These are phyloP conservation scores for Amphimallon solstitiale DNA, from an alignment of 2,888 invertebrate species.

Conservation along the genomic window DNA sequence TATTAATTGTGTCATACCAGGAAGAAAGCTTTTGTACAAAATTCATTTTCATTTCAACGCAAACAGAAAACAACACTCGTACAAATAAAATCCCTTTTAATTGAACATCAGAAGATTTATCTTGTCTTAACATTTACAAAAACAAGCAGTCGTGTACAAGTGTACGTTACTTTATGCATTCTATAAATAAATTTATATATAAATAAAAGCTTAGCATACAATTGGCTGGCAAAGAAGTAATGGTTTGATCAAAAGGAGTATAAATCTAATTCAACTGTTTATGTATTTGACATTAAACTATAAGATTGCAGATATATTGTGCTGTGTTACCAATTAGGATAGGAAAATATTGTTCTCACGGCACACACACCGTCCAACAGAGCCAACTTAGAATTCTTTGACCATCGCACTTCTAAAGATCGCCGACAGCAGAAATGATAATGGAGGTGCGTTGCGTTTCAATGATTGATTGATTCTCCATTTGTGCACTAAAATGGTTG, in stretches of 20 bases:
- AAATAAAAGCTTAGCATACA: constrained; percentile 28
- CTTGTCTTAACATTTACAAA: too few relatives aligned
- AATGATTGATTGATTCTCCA: constrained; percentile 38
- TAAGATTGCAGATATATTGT: constrained; percentile 42
- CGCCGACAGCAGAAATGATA: constrained; percentile 41
- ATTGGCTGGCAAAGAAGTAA: constrained; percentile 37
- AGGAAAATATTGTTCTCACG: constrained; percentile 43
- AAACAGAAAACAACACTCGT: too few relatives aligned
- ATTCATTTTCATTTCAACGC: too few relatives aligned
- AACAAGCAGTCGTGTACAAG: too few relatives aligned
- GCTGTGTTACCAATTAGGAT: constrained; percentile 41
- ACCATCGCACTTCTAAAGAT: constrained; percentile 40
- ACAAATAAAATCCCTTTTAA: too few relatives aligned
- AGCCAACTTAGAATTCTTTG: constrained; percentile 36
- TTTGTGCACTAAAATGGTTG: constrained; percentile 39
- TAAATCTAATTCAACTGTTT: constrained; percentile 41
- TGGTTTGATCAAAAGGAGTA: constrained; percentile 37
- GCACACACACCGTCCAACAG: constrained; percentile 20
- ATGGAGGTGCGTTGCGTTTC: constrained; percentile 37
- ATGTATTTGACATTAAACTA: constrained; percentile 41
- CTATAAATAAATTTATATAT: not conserved
- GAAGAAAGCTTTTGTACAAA: too few relatives aligned
- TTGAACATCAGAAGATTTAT: too few relatives aligned
- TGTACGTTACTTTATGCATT: too few relatives aligned
- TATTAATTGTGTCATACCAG: too few relatives aligned